phyloP scores from a whole-genome alignment of 35 echinoderm and acorn worm species.

The Lytechinus pictus region DNA sequence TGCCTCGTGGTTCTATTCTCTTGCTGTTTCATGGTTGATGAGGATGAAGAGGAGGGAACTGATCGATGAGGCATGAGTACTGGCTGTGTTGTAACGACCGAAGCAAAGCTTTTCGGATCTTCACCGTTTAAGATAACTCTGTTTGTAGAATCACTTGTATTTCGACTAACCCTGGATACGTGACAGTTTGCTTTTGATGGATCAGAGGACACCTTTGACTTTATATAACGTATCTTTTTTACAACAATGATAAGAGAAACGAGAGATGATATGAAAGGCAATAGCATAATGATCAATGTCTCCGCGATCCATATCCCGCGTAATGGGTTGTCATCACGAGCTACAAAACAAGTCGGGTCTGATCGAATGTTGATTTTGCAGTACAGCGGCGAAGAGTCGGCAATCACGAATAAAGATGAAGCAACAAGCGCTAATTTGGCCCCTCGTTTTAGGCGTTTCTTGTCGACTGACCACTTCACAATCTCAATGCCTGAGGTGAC shows the following conservation, averaged over 20 bases:
- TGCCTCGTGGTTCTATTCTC: background rate
- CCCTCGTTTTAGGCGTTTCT: background rate
- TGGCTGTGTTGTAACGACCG: background rate
- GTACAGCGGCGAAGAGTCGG: background rate
- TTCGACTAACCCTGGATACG: too few species aligned
- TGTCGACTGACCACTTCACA: background rate
- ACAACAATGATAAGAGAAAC: background rate
- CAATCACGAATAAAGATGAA: background rate
- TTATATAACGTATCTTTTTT: background rate
- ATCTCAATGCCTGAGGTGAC: background rate
- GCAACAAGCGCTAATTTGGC: background rate
- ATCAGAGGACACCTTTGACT: background rate
- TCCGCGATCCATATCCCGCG: background rate
- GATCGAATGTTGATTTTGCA: background rate
- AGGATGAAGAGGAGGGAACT: background rate
- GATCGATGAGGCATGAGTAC: background rate
- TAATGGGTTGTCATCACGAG: background rate
- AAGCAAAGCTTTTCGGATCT: background rate
- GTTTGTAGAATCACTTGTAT: background rate
- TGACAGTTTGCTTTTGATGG: background rate
- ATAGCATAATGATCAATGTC: background rate
- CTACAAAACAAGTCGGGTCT: constrained; percentile 21
- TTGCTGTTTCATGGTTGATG: background rate
- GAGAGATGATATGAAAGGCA: background rate
- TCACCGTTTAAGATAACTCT: background rate